These are phyloP conservation scores for Lumbricus terrestris DNA, from an alignment of 2,888 invertebrate species.

Conservation along the genomic window DNA sequence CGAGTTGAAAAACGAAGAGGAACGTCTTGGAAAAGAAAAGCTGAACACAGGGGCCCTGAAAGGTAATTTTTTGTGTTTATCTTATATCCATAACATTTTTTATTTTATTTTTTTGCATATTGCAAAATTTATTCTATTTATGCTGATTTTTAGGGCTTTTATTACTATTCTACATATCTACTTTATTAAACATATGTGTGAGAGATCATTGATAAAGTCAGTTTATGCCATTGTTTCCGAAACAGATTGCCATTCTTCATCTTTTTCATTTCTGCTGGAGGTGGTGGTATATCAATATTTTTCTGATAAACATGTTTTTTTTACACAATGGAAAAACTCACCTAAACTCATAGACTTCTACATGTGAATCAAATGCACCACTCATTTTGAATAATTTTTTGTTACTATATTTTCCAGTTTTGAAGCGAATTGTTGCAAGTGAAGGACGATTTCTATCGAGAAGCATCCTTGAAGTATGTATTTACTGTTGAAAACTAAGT, in stretches of 20 bases:
- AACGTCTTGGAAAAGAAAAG: not conserved
- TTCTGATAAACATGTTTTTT: not conserved
- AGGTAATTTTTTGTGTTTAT: not conserved
- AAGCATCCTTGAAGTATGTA: not conserved
- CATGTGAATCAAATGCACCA: not conserved
- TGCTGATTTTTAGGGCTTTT: not conserved
- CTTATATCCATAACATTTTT: no score
- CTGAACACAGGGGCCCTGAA: not conserved
- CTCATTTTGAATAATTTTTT: not conserved
- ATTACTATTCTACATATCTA: not conserved
- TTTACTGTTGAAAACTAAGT: not conserved
- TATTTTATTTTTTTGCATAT: not conserved
- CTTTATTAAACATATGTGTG: not conserved
- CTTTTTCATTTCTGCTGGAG: not conserved
- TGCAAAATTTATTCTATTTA: not conserved
- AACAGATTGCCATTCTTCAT: not conserved
- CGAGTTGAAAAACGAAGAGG: not conserved
- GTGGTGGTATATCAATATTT: not conserved
- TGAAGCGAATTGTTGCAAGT: not conserved
- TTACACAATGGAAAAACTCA: not conserved
- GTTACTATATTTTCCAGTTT: not conserved
- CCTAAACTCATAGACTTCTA: no score
- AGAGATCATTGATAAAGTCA: not conserved
- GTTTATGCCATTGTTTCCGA: not conserved
- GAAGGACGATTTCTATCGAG: constrained; percentile 5